Base-by-base conservation (phyloP, 2,888 invertebrate genomes). In the Stramonita haemastoma region DNA sequence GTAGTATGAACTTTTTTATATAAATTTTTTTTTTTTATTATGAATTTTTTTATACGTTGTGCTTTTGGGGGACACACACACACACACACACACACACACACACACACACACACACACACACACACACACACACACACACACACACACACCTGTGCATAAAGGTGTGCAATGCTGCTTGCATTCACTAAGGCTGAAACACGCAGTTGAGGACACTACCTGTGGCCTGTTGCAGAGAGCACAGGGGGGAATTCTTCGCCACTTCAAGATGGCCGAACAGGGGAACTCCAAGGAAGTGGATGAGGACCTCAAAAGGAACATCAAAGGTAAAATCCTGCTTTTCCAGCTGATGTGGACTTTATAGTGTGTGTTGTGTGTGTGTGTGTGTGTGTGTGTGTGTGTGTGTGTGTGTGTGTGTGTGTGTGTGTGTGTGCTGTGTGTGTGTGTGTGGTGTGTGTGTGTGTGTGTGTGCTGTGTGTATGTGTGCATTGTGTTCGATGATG, bases 231-330 rank as follows among this genome's bases (percentile, higher is more conserved):
- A 98, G 96, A 97, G 98, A 91, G 98, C 98, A 95, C 98, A 98
- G 95, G 96, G 97, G 2, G 97, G 98, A 87, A 98, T 99, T 93
- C 96, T 99, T 89, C 97, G 97, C 93, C 97, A 97, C 94, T 97
- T 98, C 90, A 98, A 98, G 90, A 97, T 98, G 93, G 97, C 96
- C 92, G 97, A 97, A 91, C 94, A 92, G 86, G 97, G 97, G 81
- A 97, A 98, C 94, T 97, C 97, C 0, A 97, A 97, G n/a, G 97
- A 97, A 91, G 97, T 98, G 2, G 97, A 98, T 92, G 97, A 97
- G 0, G 97, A 97, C 91, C 97, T 97, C 92, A 97, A 97, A 93
- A 97, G 97, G 93, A 97, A 97, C 95, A 97, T 98, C 88, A 98
- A 98, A 96, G 95, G 96, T 95, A 91, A 77, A 56, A 22, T 36